Percentiles rank a stretch among this genome's conserved stretches.
These are phyloP conservation scores for Plagodis pulveraria DNA, from an alignment of 2,888 invertebrate genomes.

Conservation along the genomic window DNA sequence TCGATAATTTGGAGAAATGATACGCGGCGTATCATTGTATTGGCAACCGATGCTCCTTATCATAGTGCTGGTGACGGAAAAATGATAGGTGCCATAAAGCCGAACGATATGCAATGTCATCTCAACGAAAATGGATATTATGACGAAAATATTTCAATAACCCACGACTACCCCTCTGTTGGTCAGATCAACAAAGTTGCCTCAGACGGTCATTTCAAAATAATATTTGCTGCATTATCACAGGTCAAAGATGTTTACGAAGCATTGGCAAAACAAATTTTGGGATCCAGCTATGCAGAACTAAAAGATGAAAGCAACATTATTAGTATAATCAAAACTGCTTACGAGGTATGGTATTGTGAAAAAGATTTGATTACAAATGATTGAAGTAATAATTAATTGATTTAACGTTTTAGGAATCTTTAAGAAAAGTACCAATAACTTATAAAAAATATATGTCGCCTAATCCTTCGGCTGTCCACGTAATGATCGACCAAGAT, in stretches of 20 bases:
- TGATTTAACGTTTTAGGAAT: constrained; percentile 13
- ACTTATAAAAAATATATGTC: constrained; percentile 25
- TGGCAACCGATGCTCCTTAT: constrained; percentile 92
- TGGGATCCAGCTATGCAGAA: constrained; percentile 87
- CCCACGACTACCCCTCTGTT: constrained; percentile 91
- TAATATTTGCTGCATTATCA: constrained; percentile 90
- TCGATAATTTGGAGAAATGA: constrained; percentile 90
- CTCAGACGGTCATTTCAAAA: constrained; percentile 88
- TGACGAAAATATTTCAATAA: constrained; percentile 66
- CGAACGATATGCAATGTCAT: constrained; percentile 89
- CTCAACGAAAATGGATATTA: constrained; percentile 83
- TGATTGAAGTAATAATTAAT: not conserved
- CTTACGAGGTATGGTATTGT: constrained; percentile 85
- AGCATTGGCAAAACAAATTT: constrained; percentile 84
- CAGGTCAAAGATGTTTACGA: constrained; percentile 71
- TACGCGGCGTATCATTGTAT: constrained; percentile 89
- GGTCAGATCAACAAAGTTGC: constrained; percentile 87
- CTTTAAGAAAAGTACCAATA: not conserved
- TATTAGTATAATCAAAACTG: constrained; percentile 87
- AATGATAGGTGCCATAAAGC: constrained; percentile 87
- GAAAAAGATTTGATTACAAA: no score
- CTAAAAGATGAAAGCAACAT: constrained; percentile 80
- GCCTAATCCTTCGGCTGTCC: not conserved
- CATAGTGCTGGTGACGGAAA: constrained; percentile 94
- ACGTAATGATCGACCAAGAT: constrained; percentile 8